phyloP scores from a whole-genome alignment of 2,113 vertebrate genomes.

The Struthio camelus region DNA sequence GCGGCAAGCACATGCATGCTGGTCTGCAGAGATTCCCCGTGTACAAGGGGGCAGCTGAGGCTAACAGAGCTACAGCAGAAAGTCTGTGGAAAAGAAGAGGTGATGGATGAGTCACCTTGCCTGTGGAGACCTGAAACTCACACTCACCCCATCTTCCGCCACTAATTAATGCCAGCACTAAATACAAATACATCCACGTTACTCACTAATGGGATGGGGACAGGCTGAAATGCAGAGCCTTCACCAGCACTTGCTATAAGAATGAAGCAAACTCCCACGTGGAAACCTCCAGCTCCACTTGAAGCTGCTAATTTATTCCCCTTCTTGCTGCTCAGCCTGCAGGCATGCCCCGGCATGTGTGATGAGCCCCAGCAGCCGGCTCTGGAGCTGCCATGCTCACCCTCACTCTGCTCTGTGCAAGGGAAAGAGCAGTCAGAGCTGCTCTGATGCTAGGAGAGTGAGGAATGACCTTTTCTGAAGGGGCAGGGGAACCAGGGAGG shows the following conservation, averaged over 20 bases:
- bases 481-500: neutral
- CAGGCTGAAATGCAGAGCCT: neutral
- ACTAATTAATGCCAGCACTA: slow-evolving; percentile 6
- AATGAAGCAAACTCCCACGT: slow-evolving; percentile 30
- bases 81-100: neutral
- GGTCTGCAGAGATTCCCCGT: neutral
- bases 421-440: neutral
- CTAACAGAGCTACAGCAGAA: neutral
- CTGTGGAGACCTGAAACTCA: neutral
- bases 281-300: slow-evolving; percentile 34
- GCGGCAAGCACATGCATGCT: accelerated
- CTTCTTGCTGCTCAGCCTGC: slow-evolving; percentile 32
- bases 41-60: neutral
- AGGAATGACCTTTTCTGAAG: neutral
- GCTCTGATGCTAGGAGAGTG: neutral
- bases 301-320: slow-evolving; percentile 54
- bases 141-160: neutral
- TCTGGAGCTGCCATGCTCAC: neutral
- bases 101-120: neutral
- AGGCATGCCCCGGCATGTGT: neutral
- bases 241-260: neutral
- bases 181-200: slow-evolving; percentile 1
- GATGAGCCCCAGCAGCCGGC: neutral
- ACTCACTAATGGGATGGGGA: neutral
- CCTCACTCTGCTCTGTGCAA: accelerated